Percentiles rank a stretch among this genome's conserved stretches.
Evolutionary conservation across 2,888 invertebrate species (phyloP).

Genomic region (Troides helena): DNA sequence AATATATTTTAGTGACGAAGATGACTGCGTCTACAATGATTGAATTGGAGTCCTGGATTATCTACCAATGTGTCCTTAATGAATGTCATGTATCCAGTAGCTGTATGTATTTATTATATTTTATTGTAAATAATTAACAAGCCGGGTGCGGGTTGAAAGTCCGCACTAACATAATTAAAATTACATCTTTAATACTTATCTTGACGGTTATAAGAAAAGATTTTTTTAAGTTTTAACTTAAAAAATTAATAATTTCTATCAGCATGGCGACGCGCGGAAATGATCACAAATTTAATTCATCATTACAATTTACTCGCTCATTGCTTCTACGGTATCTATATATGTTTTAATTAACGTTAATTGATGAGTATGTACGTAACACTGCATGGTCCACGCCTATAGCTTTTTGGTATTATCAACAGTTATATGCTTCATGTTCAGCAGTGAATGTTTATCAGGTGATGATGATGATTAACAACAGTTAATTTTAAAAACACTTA

Average conservation of each 20-base stretch:
- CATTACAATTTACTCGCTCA: constrained; percentile 17
- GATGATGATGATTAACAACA: too few relatives aligned
- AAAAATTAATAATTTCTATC: neutral
- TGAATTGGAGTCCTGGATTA: constrained; percentile 85
- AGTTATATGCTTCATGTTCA: too few relatives aligned
- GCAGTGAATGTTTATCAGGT: too few relatives aligned
- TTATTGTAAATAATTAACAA: neutral
- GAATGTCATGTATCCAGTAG: constrained; percentile 83
- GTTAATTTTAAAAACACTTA: too few relatives aligned
- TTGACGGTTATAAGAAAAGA: too few relatives aligned
- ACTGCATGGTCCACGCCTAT: constrained; percentile 1
- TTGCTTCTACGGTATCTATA: constrained; percentile 15
- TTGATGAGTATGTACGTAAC: constrained; percentile 30
- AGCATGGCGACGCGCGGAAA: neutral
- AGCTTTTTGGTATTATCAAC: neutral
- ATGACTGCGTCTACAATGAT: constrained; percentile 81
- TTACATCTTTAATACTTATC: too few relatives aligned
- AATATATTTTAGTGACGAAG: constrained; percentile 43
- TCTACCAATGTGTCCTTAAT: constrained; percentile 84
- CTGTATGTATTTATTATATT: constrained; percentile 75
- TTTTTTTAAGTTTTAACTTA: neutral
- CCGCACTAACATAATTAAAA: too few relatives aligned
- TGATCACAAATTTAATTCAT: constrained; percentile 9
- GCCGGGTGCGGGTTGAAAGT: too few relatives aligned
- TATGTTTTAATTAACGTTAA: constrained; percentile 38